A percentile compares a stretch with the other conserved stretches of the same genome.
phyloP scores from a whole-genome alignment of 2,888 invertebrate species.

The Hirtodrosophila histrioides region DNA sequence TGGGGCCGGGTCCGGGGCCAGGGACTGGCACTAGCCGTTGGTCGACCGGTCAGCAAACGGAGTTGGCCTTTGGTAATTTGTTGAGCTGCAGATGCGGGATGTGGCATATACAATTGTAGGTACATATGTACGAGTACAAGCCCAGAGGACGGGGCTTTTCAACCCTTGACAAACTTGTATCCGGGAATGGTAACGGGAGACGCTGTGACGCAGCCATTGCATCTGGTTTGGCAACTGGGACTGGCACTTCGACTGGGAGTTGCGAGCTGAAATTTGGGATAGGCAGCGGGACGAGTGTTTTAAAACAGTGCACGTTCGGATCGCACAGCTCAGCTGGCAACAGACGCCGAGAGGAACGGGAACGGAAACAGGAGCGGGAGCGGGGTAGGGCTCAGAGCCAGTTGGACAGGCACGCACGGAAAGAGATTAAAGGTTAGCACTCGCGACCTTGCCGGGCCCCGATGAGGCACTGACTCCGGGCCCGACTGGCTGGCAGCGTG shows the following conservation, averaged over 20 bases:
- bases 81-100: slow-evolving; percentile 57
- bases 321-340: slow-evolving; percentile 52
- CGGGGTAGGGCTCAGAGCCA: slow-evolving; percentile 14
- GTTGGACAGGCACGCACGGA: slow-evolving; percentile 55
- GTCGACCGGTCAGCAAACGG: slow-evolving; percentile 72
- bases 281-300: slow-evolving; percentile 35
- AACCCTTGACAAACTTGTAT: slow-evolving; percentile 52
- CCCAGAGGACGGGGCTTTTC: slow-evolving; percentile 25
- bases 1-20: slow-evolving; percentile 3
- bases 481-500: slow-evolving; percentile 5
- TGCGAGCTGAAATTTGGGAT: slow-evolving; percentile 1
- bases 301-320: slow-evolving; percentile 50
- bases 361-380: neutral
- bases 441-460: slow-evolving; percentile 70
- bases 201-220: slow-evolving; percentile 56
- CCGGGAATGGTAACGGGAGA: slow-evolving; percentile 25
- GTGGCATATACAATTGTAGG: slow-evolving; percentile 14
- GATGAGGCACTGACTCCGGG: slow-evolving; percentile 37
- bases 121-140: slow-evolving; percentile 1
- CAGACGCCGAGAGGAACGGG: slow-evolving; percentile 22
- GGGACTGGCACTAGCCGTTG: slow-evolving; percentile 48
- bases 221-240: slow-evolving; percentile 41
- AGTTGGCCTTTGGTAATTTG: slow-evolving; percentile 82
- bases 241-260: slow-evolving; percentile 9
- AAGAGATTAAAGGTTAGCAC: slow-evolving; percentile 77